phyloP scores from a whole-genome alignment of 1,140 invertebrate genomes.

The Hylaeus volcanicus region DNA sequence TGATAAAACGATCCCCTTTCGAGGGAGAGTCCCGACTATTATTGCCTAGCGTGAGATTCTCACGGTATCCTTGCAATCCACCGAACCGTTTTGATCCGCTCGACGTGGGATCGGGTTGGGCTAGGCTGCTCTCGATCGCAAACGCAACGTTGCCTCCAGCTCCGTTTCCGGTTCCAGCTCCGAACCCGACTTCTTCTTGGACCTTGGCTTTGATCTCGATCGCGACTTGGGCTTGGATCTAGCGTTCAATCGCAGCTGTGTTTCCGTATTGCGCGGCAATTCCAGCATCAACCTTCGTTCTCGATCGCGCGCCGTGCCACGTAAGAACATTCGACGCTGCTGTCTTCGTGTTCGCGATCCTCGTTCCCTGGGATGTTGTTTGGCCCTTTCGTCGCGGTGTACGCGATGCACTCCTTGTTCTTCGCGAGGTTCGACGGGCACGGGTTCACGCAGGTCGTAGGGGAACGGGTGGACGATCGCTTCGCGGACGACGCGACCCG shows the following conservation, averaged over 20 bases:
- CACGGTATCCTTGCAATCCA: too few species aligned
- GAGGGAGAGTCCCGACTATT: background rate
- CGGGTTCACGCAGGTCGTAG: too few species aligned
- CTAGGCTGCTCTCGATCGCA: background rate
- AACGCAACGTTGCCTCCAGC: background rate
- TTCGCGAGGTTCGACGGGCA: too few species aligned
- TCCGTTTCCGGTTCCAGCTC: background rate
- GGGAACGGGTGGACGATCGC: too few species aligned
- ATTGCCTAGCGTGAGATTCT: background rate
- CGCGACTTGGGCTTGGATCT: background rate
- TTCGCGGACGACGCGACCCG: too few species aligned
- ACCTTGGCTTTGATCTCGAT: background rate
- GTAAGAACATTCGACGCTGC: constrained; percentile 5
- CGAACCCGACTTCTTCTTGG: background rate
- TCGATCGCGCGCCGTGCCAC: background rate
- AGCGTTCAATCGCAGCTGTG: background rate
- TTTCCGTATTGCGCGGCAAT: background rate
- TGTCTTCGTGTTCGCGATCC: background rate
- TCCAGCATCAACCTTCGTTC: background rate
- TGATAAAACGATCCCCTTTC: constrained; percentile 29
- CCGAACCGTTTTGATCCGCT: too few species aligned
- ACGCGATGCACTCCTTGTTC: too few species aligned
- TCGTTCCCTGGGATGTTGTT: background rate
- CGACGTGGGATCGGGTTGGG: background rate
- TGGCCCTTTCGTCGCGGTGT: background rate